A percentile compares a stretch with the other conserved stretches of the same genome.
phyloP scores from a whole-genome alignment of 2,113 vertebrate species.

The Trichechus manatus region DNA sequence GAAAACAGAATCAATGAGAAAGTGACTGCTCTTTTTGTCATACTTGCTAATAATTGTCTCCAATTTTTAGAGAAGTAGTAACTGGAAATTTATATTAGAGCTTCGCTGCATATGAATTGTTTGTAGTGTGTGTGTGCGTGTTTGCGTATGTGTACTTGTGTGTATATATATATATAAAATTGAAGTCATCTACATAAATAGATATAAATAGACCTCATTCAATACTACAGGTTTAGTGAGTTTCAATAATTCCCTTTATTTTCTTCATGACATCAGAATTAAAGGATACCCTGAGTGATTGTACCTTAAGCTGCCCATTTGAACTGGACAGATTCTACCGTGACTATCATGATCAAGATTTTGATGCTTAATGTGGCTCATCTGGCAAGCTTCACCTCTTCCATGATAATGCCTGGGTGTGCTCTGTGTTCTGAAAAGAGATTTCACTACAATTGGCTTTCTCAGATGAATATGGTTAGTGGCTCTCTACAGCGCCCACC shows the following conservation, averaged over 20 bases:
- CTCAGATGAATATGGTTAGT: neutral
- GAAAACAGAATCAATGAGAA: neutral
- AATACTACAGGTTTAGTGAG: neutral
- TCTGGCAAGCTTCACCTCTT: neutral
- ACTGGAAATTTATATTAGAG: neutral
- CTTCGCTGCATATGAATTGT: neutral
- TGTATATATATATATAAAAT: neutral
- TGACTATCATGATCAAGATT: neutral
- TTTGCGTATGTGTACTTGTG: no score
- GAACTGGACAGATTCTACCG: neutral
- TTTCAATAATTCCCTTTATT: slow-evolving; percentile 7
- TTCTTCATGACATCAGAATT: neutral
- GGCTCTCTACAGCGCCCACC: neutral
- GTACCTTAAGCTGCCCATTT: neutral
- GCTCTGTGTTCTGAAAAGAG: neutral
- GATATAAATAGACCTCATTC: neutral
- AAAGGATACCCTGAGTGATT: neutral
- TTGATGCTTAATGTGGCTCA: neutral
- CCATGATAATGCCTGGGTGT: neutral
- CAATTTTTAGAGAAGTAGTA: neutral
- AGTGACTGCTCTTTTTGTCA: neutral
- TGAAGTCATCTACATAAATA: neutral
- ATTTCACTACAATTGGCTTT: neutral
- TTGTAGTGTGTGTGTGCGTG: neutral
- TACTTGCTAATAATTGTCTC: neutral